phyloP scores from a whole-genome alignment of 2,888 invertebrate genomes.

The Diarsia dahlii region DNA sequence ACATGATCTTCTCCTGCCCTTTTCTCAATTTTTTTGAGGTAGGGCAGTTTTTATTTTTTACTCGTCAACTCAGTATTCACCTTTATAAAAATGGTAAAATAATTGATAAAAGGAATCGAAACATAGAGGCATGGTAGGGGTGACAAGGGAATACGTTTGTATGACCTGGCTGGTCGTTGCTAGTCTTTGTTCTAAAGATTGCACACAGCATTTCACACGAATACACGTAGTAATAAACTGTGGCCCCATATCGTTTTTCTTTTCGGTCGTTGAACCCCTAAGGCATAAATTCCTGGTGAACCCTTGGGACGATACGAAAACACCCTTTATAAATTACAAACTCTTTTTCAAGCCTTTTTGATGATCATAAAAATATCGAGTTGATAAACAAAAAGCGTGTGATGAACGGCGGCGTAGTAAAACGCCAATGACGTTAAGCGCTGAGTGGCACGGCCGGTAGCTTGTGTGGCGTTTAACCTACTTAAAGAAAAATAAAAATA shows the following conservation, averaged over 20 bases:
- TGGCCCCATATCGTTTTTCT: constrained; percentile 5
- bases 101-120: too few relatives aligned
- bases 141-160: too few relatives aligned
- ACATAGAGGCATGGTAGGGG: too few relatives aligned
- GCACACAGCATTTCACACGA: background rate
- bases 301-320: constrained; percentile 19
- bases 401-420: constrained; percentile 53
- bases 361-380: constrained; percentile 61
- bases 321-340: constrained; percentile 50
- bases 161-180: too few relatives aligned
- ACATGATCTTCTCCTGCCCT: too few relatives aligned
- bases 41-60: too few relatives aligned
- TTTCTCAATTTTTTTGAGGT: too few relatives aligned
- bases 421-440: constrained; percentile 44
- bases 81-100: too few relatives aligned
- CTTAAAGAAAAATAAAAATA: constrained; percentile 52
- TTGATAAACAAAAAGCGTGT: constrained; percentile 59
- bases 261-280: constrained; percentile 1
- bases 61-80: too few relatives aligned
- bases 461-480: constrained; percentile 59
- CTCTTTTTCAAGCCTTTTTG: constrained; percentile 42
- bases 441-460: constrained; percentile 39
- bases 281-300: constrained; percentile 32
- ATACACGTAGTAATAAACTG: background rate
- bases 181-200: background rate